Evolutionary conservation across 64 coral and sea anemone species (phyloP).

Genomic region (Montipora foliosa): DNA sequence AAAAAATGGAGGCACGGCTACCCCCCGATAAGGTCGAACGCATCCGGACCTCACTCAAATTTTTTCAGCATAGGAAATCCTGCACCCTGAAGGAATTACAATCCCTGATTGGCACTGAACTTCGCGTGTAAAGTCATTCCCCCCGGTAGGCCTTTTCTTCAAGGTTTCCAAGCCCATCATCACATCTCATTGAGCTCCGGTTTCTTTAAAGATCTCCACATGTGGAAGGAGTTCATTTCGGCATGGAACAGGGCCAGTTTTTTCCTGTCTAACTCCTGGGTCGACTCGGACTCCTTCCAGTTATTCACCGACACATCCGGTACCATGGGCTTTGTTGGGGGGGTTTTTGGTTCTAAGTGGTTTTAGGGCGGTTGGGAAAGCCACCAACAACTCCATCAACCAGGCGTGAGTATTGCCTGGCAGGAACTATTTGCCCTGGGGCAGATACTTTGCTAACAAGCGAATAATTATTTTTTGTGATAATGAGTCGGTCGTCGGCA

Average conservation of each 20-base stretch:
- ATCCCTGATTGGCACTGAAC: slow-evolving; percentile 38
- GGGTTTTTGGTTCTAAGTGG: slow-evolving; percentile 53
- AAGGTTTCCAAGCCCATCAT: slow-evolving; percentile 3
- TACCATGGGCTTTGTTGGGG: slow-evolving; percentile 61
- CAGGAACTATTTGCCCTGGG: slow-evolving; percentile 79
- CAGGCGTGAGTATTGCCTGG: slow-evolving; percentile 68
- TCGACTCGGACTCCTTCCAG: not conserved
- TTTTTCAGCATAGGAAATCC: slow-evolving; percentile 2
- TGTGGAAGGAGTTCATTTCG: slow-evolving; percentile 9
- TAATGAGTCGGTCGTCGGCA: slow-evolving; percentile 56
- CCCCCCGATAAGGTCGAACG: slow-evolving; percentile 42
- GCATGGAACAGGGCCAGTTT: slow-evolving; percentile 41
- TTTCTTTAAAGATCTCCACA: slow-evolving; percentile 51
- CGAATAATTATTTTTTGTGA: slow-evolving; percentile 63
- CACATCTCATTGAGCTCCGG: slow-evolving; percentile 7
- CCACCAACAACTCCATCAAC: slow-evolving; percentile 38
- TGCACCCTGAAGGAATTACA: slow-evolving; percentile 33
- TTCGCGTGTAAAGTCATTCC: slow-evolving; percentile 43
- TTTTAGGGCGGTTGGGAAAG: slow-evolving; percentile 68
- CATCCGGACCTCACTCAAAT: not conserved
- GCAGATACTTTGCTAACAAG: slow-evolving; percentile 22
- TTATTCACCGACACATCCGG: slow-evolving; percentile 71
- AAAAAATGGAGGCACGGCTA: slow-evolving; percentile 42
- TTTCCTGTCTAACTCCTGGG: not conserved
- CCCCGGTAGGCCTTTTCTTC: slow-evolving; percentile 43